Evolutionary conservation across 2,113 vertebrate species (phyloP).

Genomic region (Propithecus coquereli): DNA sequence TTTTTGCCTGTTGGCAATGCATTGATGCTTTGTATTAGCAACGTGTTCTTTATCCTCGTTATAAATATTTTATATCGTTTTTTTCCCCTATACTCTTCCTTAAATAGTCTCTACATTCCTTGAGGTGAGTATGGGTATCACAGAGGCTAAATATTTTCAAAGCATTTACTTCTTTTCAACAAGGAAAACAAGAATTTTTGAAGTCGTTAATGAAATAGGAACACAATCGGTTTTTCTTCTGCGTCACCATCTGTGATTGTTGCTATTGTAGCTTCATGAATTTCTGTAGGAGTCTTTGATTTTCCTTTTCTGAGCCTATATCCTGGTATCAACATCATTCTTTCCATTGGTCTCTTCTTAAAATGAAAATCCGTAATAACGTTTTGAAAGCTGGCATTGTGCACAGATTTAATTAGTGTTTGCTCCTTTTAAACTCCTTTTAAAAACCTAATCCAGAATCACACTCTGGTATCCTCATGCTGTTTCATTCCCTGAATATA

Average conservation of each 20-base stretch:
- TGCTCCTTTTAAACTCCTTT: not conserved
- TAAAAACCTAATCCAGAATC: not conserved
- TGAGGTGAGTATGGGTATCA: fast-evolving
- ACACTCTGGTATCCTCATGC: not conserved
- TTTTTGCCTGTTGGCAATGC: not conserved
- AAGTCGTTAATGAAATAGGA: too few species aligned
- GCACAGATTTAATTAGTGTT: not conserved
- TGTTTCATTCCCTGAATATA: not conserved
- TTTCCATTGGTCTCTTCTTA: not conserved
- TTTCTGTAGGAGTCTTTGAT: not conserved
- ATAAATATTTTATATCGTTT: too few species aligned
- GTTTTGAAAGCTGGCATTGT: not conserved
- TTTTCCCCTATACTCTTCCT: not conserved
- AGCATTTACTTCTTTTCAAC: not conserved
- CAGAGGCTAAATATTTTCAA: not conserved
- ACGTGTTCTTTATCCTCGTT: not conserved
- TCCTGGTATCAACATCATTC: not conserved
- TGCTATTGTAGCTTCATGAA: not conserved
- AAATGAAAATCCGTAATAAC: not conserved
- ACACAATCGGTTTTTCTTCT: not conserved
- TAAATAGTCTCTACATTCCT: not conserved
- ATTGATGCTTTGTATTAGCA: not conserved
- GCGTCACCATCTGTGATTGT: fast-evolving
- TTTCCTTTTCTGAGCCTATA: not conserved
- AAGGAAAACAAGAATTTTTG: not conserved